Percentiles rank a stretch among this genome's conserved stretches.
Conservation (phyloP, 2,113 vertebrate species). For the Myxocyprinus asiaticus region DNA sequence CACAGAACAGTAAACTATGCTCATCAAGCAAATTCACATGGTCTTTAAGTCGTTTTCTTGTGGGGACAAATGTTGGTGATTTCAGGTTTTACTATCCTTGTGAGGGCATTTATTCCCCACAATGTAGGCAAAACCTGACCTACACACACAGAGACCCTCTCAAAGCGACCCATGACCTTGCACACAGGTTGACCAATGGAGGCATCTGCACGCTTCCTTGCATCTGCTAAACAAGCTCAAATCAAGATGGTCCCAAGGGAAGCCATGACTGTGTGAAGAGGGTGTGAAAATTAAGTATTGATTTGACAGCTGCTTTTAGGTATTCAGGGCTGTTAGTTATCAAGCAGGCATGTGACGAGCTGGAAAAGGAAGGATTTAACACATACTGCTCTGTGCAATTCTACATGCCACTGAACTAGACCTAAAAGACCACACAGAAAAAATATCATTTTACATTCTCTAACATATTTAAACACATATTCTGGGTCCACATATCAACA, state of each 20-base stretch:
- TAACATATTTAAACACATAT: too few relatives aligned
- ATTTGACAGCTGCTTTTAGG: conserved; percentile 23
- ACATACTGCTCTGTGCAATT: background rate
- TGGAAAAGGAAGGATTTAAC: background rate
- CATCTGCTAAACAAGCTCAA: background rate
- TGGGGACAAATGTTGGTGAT: background rate
- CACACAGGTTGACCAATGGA: background rate
- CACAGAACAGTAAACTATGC: too few relatives aligned
- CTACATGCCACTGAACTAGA: background rate
- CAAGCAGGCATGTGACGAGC: background rate
- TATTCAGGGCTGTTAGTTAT: conserved; percentile 4
- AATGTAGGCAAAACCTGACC: background rate
- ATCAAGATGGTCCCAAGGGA: background rate
- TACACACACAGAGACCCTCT: background rate
- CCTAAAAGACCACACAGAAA: too few relatives aligned
- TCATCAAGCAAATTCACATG: background rate
- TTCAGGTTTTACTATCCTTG: too few relatives aligned
- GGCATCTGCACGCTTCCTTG: background rate
- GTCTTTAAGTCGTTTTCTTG: background rate
- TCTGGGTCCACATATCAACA: too few relatives aligned
- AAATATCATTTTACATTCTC: too few relatives aligned
- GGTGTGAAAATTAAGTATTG: conserved; percentile 30
- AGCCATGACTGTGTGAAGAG: background rate
- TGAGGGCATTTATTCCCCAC: background rate
- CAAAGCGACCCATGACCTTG: background rate